These are phyloP conservation scores for Hirtodrosophila confusa DNA, from an alignment of 2,888 invertebrate genomes.

Conservation along the genomic window DNA sequence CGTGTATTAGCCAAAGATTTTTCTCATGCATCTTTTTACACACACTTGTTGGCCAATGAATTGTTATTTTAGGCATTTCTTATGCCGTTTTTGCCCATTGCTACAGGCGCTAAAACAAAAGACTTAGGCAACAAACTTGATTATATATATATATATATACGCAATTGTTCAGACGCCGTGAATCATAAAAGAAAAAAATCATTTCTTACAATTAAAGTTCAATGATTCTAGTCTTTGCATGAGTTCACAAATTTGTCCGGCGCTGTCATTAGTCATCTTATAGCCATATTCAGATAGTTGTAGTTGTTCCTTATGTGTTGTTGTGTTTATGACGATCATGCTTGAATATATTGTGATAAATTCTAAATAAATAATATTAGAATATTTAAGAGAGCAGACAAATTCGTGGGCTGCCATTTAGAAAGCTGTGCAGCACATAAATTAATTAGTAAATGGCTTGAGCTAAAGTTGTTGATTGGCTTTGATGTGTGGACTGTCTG, in stretches of 20 bases:
- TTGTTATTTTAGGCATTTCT: slow-evolving; percentile 33
- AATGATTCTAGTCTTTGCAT: slow-evolving; percentile 62
- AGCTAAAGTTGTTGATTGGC: background rate
- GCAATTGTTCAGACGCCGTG: slow-evolving; percentile 28
- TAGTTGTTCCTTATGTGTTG: slow-evolving; percentile 10
- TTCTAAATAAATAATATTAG: background rate
- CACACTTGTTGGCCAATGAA: slow-evolving; percentile 21
- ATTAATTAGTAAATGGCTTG: slow-evolving; percentile 11
- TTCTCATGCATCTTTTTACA: slow-evolving; percentile 35
- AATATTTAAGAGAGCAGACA: slow-evolving; percentile 4
- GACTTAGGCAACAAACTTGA: slow-evolving; percentile 64
- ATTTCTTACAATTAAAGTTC: slow-evolving; percentile 56
- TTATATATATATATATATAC: slow-evolving; percentile 6
- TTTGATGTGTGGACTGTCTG: slow-evolving; percentile 1
- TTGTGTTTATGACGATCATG: too few species aligned
- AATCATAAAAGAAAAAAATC: slow-evolving; percentile 37
- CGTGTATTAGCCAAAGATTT: slow-evolving; percentile 34
- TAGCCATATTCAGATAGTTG: slow-evolving; percentile 42
- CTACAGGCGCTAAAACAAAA: slow-evolving; percentile 45
- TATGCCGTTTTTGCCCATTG: slow-evolving; percentile 10
- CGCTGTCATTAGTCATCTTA: slow-evolving; percentile 57
- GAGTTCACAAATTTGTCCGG: slow-evolving; percentile 47
- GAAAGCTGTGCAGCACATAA: slow-evolving; percentile 6
- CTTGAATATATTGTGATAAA: background rate
- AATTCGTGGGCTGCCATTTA: slow-evolving; percentile 8